A percentile compares a stretch with the other conserved stretches of the same genome.
Evolutionary conservation across 2,797 vertebrate species (phyloP).

Genomic region (Darevskia nairensis): DNA sequence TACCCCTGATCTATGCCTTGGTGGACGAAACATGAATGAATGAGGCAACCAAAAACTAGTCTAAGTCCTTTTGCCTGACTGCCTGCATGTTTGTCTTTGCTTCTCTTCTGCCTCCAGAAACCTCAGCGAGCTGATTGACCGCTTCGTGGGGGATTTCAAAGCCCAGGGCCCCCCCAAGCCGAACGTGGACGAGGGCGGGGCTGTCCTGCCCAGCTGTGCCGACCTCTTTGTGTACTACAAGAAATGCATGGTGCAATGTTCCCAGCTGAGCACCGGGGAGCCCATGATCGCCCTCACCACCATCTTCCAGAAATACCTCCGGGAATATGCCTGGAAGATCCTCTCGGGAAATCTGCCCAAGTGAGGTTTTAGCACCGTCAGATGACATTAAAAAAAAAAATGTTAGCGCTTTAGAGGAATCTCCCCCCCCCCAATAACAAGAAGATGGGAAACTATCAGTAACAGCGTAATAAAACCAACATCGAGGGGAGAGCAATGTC

Average conservation of each 20-base stretch:
- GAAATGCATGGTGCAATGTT: constrained; percentile 99
- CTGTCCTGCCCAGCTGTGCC: constrained; percentile 96
- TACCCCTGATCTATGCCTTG: too few relatives aligned
- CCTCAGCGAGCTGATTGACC: constrained; percentile 94
- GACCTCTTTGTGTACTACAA: constrained; percentile 99
- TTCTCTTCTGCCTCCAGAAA: constrained; percentile 80
- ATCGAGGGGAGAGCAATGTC: too few relatives aligned
- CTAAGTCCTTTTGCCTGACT: background rate
- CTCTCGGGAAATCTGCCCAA: constrained; percentile 98
- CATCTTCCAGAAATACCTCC: constrained; percentile 97
- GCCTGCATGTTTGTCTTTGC: background rate
- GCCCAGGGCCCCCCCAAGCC: constrained; percentile 93
- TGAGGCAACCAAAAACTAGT: background rate
- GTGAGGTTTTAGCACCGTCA: constrained; percentile 82
- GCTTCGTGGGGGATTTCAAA: constrained; percentile 95
- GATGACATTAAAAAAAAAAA: background rate
- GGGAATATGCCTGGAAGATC: constrained; percentile 98
- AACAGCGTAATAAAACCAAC: too few relatives aligned
- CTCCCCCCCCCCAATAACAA: too few relatives aligned
- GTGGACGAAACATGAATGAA: background rate
- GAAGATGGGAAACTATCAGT: too few relatives aligned
- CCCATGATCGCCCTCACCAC: constrained; percentile 97
- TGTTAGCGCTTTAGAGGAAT: background rate
- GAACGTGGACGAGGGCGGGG: constrained; percentile 92
- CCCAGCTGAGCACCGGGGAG: constrained; percentile 96